Conservation (phyloP, 2,888 invertebrate genomes). For the Acrocyrtus sp. region DNA sequence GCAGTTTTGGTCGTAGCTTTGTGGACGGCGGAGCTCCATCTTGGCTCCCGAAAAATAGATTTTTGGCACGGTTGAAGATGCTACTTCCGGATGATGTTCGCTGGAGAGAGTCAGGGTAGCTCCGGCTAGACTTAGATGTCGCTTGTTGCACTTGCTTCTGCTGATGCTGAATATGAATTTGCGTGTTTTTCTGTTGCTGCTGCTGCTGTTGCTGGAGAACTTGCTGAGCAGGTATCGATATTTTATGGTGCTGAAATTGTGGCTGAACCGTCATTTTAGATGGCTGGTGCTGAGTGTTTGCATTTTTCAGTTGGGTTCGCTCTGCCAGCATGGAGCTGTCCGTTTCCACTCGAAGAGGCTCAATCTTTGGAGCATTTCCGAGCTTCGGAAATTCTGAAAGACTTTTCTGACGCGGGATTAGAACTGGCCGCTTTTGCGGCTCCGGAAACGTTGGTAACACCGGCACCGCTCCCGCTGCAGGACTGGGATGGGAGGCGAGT, state of each 20-base stretch:
- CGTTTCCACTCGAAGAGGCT: conserved; percentile 47
- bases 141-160: conserved; percentile 6
- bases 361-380: conserved; percentile 28
- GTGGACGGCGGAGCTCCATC: conserved; percentile 68
- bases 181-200: neutral
- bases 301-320: neutral
- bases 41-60: conserved; percentile 63
- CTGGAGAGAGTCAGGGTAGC: conserved; percentile 59
- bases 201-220: conserved; percentile 21
- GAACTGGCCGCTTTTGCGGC: conserved; percentile 13
- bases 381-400: conserved; percentile 57
- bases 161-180: neutral
- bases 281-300: neutral
- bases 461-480: neutral
- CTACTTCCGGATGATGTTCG: conserved; percentile 64
- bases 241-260: conserved; percentile 4
- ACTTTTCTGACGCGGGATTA: conserved; percentile 61
- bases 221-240: conserved; percentile 1
- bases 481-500: neutral
- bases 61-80: conserved; percentile 62
- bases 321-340: conserved; percentile 8
- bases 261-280: neutral
- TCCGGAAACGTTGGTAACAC: neutral
- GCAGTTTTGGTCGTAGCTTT: conserved; percentile 66
- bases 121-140: conserved; percentile 10